Evolutionary conservation across 2,797 vertebrate species (phyloP).

Genomic region (Telmatherina bonti): DNA sequence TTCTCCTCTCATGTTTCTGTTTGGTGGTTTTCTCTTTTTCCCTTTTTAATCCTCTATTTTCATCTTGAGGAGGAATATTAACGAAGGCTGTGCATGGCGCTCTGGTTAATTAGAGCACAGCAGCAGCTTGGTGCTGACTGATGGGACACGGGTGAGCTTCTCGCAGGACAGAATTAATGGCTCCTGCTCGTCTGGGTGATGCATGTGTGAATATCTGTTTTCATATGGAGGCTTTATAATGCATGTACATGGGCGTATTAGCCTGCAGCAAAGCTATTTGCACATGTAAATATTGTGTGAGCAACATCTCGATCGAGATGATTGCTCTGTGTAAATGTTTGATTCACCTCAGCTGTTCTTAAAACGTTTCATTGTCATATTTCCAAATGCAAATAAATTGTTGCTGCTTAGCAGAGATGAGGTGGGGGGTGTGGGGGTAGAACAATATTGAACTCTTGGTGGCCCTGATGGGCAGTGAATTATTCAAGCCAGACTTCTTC

Average conservation of each 20-base stretch:
- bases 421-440: too few species aligned
- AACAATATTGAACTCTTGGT: slow-evolving; percentile 17
- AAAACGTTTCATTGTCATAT: slow-evolving; percentile 44
- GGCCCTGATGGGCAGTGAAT: slow-evolving; percentile 6
- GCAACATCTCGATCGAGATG: slow-evolving; percentile 35
- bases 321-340: slow-evolving; percentile 45
- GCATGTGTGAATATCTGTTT: slow-evolving; percentile 22
- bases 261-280: slow-evolving; percentile 22
- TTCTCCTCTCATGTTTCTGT: slow-evolving; percentile 7
- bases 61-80: slow-evolving; percentile 69
- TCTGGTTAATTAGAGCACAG: slow-evolving; percentile 78
- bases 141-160: slow-evolving; percentile 60
- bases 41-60: slow-evolving; percentile 35
- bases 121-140: slow-evolving; percentile 62
- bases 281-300: slow-evolving; percentile 44
- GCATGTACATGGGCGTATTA: slow-evolving; percentile 27
- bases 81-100: slow-evolving; percentile 61
- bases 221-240: slow-evolving; percentile 28
- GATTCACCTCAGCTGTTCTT: slow-evolving; percentile 14
- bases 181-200: slow-evolving; percentile 42
- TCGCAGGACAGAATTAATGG: slow-evolving; percentile 70
- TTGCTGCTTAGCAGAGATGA: background rate
- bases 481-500: slow-evolving; percentile 36
- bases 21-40: background rate
- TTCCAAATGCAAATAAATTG: slow-evolving; percentile 46